These are phyloP conservation scores for Lagodon rhomboides DNA, from an alignment of 2,797 vertebrate genomes.

Conservation along the genomic window DNA sequence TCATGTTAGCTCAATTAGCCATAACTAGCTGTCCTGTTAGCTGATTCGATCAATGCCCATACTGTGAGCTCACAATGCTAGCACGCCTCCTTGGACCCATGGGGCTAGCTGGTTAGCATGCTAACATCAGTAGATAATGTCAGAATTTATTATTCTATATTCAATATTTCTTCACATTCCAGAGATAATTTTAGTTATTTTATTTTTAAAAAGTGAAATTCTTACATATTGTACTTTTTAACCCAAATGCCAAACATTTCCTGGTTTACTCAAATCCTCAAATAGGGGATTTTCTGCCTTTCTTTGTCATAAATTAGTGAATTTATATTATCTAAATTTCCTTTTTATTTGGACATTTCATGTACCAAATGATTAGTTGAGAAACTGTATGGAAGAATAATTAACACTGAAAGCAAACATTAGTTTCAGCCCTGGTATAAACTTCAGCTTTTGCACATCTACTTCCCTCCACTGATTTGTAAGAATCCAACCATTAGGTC, in stretches of 20 bases:
- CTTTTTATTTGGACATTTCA: not conserved
- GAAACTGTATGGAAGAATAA: not conserved
- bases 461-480: not conserved
- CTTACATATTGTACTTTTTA: not conserved
- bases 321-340: not conserved
- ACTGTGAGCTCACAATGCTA: too few species aligned
- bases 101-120: too few species aligned
- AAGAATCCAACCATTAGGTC: not conserved
- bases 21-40: too few species aligned
- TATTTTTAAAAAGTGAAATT: not conserved
- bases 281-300: not conserved
- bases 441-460: not conserved
- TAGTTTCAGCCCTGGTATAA: not conserved
- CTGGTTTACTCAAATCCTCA: not conserved
- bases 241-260: not conserved
- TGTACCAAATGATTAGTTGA: not conserved
- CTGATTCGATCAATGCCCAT: too few species aligned
- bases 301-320: not conserved
- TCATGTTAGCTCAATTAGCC: too few species aligned
- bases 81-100: too few species aligned
- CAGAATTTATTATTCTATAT: too few species aligned
- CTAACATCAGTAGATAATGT: too few species aligned
- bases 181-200: too few species aligned
- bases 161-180: too few species aligned
- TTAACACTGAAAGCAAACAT: not conserved